phyloP scores from a whole-genome alignment of 2,888 invertebrate species.

The Limnephilus auricula region DNA sequence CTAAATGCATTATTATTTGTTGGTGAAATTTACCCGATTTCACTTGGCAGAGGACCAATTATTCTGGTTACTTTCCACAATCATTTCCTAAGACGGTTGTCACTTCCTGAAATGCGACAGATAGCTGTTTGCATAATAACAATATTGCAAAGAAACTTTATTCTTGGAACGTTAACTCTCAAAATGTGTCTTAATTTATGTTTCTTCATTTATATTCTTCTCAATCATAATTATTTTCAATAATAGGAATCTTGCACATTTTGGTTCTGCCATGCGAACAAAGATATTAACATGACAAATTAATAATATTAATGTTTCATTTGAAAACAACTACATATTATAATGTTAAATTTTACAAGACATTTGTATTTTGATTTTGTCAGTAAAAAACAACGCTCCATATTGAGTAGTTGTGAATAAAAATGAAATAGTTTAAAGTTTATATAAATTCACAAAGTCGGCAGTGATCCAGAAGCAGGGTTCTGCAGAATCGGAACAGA shows the following conservation, averaged over 20 bases:
- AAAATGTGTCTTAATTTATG: background rate
- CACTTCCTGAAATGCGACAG: background rate
- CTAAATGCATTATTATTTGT: background rate
- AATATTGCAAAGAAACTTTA: background rate
- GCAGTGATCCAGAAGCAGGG: background rate
- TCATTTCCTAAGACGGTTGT: background rate
- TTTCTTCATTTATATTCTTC: background rate
- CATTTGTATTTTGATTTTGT: background rate
- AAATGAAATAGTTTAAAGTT: background rate
- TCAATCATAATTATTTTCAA: background rate
- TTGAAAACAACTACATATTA: background rate
- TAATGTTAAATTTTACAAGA: background rate
- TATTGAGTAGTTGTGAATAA: background rate
- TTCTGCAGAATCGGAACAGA: background rate
- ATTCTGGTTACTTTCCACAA: slow-evolving; percentile 28
- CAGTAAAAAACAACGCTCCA: background rate
- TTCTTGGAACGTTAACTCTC: background rate
- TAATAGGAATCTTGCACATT: background rate
- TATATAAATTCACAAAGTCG: background rate
- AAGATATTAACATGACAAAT: background rate
- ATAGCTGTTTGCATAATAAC: background rate
- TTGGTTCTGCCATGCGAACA: background rate
- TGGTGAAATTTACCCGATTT: background rate
- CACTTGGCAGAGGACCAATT: slow-evolving; percentile 2
- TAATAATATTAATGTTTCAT: background rate